Evolutionary conservation across 1,140 invertebrate species (phyloP).

Genomic region (Drosophila takahashii): DNA sequence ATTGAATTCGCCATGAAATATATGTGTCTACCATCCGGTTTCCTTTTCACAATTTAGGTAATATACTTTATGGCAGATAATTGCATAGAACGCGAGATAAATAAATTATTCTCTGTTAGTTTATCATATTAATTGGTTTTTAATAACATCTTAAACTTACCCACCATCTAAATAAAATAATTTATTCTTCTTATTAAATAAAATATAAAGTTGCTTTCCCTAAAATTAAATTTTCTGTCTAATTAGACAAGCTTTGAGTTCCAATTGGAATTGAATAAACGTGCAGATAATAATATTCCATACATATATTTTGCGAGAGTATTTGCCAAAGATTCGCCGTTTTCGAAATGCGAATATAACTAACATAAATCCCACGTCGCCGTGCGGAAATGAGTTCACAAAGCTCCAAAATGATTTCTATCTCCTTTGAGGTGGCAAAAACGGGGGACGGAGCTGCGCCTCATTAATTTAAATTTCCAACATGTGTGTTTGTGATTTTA

Average conservation of each 20-base stretch:
- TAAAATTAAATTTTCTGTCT: conserved; percentile 7
- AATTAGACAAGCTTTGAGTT: not conserved
- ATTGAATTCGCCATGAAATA: too few relatives aligned
- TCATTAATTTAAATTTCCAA: conserved; percentile 46
- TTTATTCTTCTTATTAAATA: not conserved
- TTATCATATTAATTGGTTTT: not conserved
- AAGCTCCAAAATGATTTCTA: conserved; percentile 2
- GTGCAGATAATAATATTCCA: conserved; percentile 16
- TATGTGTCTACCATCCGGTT: not conserved
- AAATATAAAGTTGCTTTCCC: too few relatives aligned
- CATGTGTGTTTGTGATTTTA: conserved; percentile 25
- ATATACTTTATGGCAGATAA: not conserved
- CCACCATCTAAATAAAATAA: not conserved
- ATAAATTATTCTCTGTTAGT: not conserved
- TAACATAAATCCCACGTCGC: conserved; percentile 2
- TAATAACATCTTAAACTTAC: not conserved
- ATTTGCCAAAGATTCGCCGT: conserved; percentile 8
- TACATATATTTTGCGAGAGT: not conserved
- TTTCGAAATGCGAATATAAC: conserved; percentile 3
- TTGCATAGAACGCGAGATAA: too few relatives aligned
- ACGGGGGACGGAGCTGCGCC: conserved; percentile 14
- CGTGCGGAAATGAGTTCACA: conserved; percentile 15
- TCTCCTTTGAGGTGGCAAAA: not conserved
- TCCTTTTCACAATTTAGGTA: not conserved
- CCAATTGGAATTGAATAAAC: not conserved